phyloP scores from a whole-genome alignment of 2,797 vertebrate genomes.

The Echiichthys vipera region DNA sequence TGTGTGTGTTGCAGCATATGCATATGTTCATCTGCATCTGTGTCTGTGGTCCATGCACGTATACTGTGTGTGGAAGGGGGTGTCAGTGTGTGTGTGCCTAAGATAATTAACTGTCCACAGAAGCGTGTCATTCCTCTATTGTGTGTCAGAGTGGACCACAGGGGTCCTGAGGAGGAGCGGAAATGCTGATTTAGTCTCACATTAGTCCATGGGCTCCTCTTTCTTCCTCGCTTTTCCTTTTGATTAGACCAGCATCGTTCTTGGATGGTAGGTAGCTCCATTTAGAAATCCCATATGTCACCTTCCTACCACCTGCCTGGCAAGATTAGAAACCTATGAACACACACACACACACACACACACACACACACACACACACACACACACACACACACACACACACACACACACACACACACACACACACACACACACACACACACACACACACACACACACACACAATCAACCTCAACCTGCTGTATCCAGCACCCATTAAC shows the following conservation, averaged over 20 bases:
- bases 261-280: constrained; percentile 39
- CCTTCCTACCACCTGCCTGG: constrained; percentile 40
- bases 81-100: constrained; percentile 62
- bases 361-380: neutral
- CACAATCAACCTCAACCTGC: constrained; percentile 23
- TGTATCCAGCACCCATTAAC: constrained; percentile 80
- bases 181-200: constrained; percentile 83
- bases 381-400: constrained; percentile 1
- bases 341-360: constrained; percentile 5
- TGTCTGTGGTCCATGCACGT: constrained; percentile 58
- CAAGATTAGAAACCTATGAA: neutral
- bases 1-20: constrained; percentile 21
- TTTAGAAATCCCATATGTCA: constrained; percentile 45
- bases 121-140: constrained; percentile 81
- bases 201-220: constrained; percentile 65
- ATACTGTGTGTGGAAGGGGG: constrained; percentile 37
- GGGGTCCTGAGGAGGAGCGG: constrained; percentile 74
- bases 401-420: neutral
- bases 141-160: constrained; percentile 65
- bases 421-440: neutral
- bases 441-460: neutral
- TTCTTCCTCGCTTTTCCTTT: constrained; percentile 59
- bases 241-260: constrained; percentile 56
- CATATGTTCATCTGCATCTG: constrained; percentile 46
- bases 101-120: constrained; percentile 81